These are phyloP conservation scores for Erithacus rubecula DNA, from an alignment of 2,797 vertebrate genomes.

Conservation along the genomic window DNA sequence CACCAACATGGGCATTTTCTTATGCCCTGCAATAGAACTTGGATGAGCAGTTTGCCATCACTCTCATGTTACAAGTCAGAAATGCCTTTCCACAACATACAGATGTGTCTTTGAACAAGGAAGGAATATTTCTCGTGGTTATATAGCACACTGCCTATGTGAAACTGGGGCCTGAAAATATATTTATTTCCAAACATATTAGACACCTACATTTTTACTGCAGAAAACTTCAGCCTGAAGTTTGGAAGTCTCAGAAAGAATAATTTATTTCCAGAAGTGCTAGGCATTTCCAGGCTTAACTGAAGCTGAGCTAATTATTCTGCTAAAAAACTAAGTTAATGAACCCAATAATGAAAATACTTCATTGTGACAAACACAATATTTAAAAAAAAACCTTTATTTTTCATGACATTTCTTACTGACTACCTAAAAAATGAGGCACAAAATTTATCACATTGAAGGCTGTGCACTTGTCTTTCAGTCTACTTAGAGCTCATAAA, in stretches of 20 bases:
- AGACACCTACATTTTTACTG: background rate
- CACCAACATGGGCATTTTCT: background rate
- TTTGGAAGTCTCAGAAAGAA: background rate
- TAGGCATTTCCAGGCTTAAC: background rate
- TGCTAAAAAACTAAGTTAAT: background rate
- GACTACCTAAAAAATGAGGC: background rate
- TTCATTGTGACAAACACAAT: background rate
- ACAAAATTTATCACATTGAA: background rate
- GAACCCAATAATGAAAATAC: background rate
- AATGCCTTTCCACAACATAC: fast-evolving
- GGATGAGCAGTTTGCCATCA: background rate
- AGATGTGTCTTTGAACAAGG: background rate
- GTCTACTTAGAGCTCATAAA: background rate
- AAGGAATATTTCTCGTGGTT: background rate
- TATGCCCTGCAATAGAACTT: fast-evolving
- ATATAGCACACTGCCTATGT: background rate
- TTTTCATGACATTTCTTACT: background rate
- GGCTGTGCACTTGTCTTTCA: background rate
- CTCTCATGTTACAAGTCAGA: background rate
- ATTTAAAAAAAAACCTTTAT: background rate
- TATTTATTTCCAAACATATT: background rate
- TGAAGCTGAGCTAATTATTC: background rate
- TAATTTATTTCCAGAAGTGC: background rate
- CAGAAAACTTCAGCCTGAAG: background rate
- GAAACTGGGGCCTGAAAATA: background rate